Evolutionary conservation across 2,113 vertebrate species (phyloP), one percentile per base, ranked within the genome.

Genomic region (Phoenicopterus ruber): DNA sequence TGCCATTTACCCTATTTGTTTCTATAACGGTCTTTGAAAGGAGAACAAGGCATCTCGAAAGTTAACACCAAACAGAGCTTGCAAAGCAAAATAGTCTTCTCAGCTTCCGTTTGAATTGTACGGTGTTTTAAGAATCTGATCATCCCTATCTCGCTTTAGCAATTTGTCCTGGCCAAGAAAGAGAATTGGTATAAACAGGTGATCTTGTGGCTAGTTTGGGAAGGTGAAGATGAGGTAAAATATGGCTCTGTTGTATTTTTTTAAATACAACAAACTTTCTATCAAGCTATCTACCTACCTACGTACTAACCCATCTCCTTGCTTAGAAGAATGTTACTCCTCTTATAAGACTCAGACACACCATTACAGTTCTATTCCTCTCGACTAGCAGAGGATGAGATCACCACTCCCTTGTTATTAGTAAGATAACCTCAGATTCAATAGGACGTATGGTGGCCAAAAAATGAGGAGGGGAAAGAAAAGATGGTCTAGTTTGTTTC

Each of bases 211-310:
- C 17, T 52, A 36, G 28, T 34, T 57, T 46, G 19, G 13, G 17
- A 69, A 13, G 29, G 4, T 65, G 11, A 86, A 40, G 24, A 31
- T 76, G 17, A 59, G 10, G 16, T 49, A 82, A 92, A 93, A 69
- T 34, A 57, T 2, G 17, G 3, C 1, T 40, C 5, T 11, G 0
- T 21, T 70, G 3, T 24, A 11, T 55, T 46, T 8, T 5, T 49
- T 34, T 42, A 42, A 49, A 6, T 42, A 11, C 24, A 25, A 65
- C 3, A 77, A 74, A 42, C 13, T 46, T 55, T 73, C 6, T 62
- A 19, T 36, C 2, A 3, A 36, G 18, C 49, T 72, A 16, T 55
- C 55, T 65, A 17, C 6, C 21, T 71, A 22, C 14, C n/a, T 69
- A 4, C 1, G 1, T 52, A 69, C 3, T 9, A 82, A 28, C 6